phyloP scores from a whole-genome alignment of 2,888 invertebrate species.

The Himalopsyche anomala region DNA sequence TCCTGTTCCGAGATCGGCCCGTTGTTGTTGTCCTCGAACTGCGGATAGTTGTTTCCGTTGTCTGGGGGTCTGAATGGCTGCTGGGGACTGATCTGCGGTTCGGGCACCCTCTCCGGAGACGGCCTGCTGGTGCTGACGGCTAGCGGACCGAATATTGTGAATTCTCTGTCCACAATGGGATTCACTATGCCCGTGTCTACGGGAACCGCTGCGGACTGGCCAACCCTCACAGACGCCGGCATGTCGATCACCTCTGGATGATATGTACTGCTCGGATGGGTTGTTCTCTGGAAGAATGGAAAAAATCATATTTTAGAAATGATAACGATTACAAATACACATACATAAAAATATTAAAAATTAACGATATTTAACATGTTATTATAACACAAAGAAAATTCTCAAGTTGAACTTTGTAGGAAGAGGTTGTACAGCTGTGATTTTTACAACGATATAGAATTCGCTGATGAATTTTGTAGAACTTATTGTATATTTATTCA shows the following conservation, averaged over 20 bases:
- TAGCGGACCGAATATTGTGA: constrained; percentile 55
- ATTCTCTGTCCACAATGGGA: constrained; percentile 62
- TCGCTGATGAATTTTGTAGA: too few species aligned
- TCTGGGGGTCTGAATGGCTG: not conserved
- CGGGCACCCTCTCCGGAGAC: not conserved
- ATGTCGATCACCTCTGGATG: constrained; percentile 51
- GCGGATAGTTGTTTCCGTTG: constrained; percentile 37
- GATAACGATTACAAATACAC: too few species aligned
- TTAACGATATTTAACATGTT: too few species aligned
- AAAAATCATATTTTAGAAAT: not conserved
- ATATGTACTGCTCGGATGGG: not conserved
- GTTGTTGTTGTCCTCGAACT: constrained; percentile 76
- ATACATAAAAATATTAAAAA: too few species aligned
- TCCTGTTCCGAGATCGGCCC: constrained; percentile 77
- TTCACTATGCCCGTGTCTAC: constrained; percentile 63
- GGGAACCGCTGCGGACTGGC: constrained; percentile 46
- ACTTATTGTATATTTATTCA: too few species aligned
- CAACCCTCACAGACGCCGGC: constrained; percentile 39
- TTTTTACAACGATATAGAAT: too few species aligned
- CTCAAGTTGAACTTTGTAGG: too few species aligned
- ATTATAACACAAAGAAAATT: too few species aligned
- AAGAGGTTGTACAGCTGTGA: too few species aligned
- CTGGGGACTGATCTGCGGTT: constrained; percentile 4
- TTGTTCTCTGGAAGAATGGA: constrained; percentile 55
- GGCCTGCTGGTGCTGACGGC: constrained; percentile 47